phyloP scores from a whole-genome alignment of 2,888 invertebrate genomes.

The Netelia melanura region DNA sequence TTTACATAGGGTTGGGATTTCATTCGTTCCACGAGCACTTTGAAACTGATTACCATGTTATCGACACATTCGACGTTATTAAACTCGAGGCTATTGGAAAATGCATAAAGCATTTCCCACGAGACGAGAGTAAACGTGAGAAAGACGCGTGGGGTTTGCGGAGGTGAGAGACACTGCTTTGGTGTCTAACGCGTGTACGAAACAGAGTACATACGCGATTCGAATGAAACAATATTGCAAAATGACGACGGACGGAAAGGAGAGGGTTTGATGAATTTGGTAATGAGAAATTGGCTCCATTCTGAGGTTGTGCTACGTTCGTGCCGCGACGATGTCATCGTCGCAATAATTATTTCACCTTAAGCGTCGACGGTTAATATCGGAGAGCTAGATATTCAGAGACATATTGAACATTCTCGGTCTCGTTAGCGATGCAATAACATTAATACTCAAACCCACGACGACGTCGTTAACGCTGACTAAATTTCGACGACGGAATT shows the following conservation, averaged over 20 bases:
- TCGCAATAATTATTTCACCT: conserved; percentile 51
- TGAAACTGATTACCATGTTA: not conserved
- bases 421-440: conserved; percentile 18
- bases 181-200: not conserved
- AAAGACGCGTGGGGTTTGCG: not conserved
- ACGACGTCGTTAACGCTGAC: conserved; percentile 1
- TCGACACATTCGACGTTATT: conserved; percentile 4
- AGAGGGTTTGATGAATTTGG: conserved; percentile 34
- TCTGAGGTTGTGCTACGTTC: conserved; percentile 16
- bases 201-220: not conserved
- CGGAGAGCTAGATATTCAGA: not conserved
- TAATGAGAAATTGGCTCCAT: conserved; percentile 22
- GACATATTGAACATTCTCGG: conserved; percentile 30
- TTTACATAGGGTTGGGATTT: too few species aligned
- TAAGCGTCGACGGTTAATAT: conserved; percentile 41
- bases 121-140: not conserved
- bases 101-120: not conserved
- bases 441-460: conserved; percentile 24
- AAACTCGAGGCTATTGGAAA: conserved; percentile 23
- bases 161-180: not conserved
- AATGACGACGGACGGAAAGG: not conserved
- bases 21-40: too few species aligned
- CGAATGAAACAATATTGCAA: conserved; percentile 33
- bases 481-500: not conserved
- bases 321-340: conserved; percentile 34